Conservation (phyloP, 2,888 invertebrate species). For the Cyclophora punctaria region DNA sequence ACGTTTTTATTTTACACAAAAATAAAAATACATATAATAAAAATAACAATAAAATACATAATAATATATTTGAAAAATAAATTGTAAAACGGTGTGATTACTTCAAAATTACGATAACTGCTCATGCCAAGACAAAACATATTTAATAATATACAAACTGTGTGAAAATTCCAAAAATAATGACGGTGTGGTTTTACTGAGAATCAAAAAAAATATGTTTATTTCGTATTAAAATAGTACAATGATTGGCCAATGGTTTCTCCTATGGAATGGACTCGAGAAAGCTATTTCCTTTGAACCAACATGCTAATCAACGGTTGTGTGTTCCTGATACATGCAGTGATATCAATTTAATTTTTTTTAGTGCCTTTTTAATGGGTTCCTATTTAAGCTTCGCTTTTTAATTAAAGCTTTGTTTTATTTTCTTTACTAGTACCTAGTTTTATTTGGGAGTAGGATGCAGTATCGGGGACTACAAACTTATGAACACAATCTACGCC, state of each 20-base stretch:
- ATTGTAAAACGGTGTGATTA: slow-evolving; percentile 20
- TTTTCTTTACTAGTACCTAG: too few relatives aligned
- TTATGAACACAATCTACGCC: slow-evolving; percentile 54
- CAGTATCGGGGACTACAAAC: slow-evolving; percentile 50
- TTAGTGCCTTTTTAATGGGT: too few relatives aligned
- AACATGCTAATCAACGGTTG: slow-evolving; percentile 13
- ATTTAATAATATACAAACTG: slow-evolving; percentile 39
- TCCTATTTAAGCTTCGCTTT: too few relatives aligned
- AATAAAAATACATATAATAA: slow-evolving; percentile 21
- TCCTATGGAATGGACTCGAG: slow-evolving; percentile 1
- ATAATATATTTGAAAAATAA: slow-evolving; percentile 5
- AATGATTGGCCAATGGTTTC: slow-evolving; percentile 41
- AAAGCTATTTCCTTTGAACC: slow-evolving; percentile 12
- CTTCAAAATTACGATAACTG: slow-evolving; percentile 33
- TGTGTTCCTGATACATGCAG: slow-evolving; percentile 32
- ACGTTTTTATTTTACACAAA: background rate
- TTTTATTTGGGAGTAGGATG: slow-evolving; percentile 32
- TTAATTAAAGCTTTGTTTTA: too few relatives aligned
- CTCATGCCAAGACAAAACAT: slow-evolving; percentile 55
- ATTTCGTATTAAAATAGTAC: slow-evolving; percentile 26
- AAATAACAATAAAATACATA: slow-evolving; percentile 19
- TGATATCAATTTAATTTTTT: slow-evolving; percentile 12
- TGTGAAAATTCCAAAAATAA: slow-evolving; percentile 30
- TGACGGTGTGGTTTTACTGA: slow-evolving; percentile 17
- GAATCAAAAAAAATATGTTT: slow-evolving; percentile 30